phyloP scores from a whole-genome alignment of 2,113 vertebrate species.

The Osmerus mordax region DNA sequence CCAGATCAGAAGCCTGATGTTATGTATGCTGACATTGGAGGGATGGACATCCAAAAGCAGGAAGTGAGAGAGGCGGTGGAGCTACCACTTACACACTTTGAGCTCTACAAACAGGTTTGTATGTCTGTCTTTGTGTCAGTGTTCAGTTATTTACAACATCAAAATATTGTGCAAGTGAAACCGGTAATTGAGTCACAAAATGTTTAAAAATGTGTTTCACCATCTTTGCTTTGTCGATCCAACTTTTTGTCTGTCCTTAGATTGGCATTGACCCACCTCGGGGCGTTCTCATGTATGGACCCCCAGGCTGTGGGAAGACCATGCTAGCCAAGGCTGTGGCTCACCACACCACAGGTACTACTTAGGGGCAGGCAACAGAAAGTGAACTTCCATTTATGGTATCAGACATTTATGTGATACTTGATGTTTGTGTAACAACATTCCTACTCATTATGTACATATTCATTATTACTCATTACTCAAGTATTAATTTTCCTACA shows the following conservation, averaged over 20 bases:
- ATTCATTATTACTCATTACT: too few relatives aligned
- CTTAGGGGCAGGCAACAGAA: not conserved
- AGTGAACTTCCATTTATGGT: too few relatives aligned
- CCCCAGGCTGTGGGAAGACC: slow-evolving; percentile 91
- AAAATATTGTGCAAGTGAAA: not conserved
- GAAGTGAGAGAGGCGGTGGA: slow-evolving; percentile 94
- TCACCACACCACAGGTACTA: slow-evolving; percentile 89
- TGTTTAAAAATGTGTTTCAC: not conserved
- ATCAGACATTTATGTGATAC: too few relatives aligned
- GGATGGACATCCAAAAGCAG: slow-evolving; percentile 98
- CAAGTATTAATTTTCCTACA: too few relatives aligned
- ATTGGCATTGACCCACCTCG: slow-evolving; percentile 93
- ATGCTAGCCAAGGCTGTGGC: slow-evolving; percentile 96
- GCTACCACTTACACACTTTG: slow-evolving; percentile 92
- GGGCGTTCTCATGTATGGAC: slow-evolving; percentile 92
- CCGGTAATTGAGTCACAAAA: not conserved
- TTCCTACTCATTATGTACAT: too few relatives aligned
- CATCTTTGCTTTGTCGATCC: not conserved
- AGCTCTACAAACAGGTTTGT: slow-evolving; percentile 91
- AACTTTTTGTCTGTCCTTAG: slow-evolving; percentile 57
- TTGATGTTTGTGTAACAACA: too few relatives aligned
- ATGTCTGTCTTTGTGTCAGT: not conserved
- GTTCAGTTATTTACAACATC: not conserved
- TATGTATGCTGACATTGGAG: slow-evolving; percentile 91
- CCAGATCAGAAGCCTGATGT: slow-evolving; percentile 92